These are phyloP conservation scores for Athene cunicularia DNA, from an alignment of 2,113 vertebrate species.

Conservation along the genomic window DNA sequence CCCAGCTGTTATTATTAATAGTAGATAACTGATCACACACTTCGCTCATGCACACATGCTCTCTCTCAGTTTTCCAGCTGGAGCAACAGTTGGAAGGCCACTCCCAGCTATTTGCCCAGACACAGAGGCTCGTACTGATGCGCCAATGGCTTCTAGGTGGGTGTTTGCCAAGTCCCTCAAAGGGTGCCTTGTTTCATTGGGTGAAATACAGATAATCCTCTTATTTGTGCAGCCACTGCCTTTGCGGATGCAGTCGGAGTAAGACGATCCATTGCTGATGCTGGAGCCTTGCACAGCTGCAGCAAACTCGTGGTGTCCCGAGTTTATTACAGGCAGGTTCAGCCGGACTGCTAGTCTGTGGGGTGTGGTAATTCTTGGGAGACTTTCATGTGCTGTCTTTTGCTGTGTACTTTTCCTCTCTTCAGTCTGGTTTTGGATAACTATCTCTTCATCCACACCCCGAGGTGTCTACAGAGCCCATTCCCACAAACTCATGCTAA, in stretches of 20 bases:
- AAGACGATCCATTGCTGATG: neutral
- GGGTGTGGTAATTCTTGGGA: neutral
- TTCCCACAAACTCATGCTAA: neutral
- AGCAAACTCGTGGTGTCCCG: neutral
- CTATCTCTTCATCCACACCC: neutral
- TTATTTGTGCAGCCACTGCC: neutral
- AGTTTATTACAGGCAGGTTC: neutral
- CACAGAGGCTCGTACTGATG: neutral
- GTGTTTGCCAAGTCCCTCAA: neutral
- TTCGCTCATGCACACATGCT: neutral
- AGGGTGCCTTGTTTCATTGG: neutral
- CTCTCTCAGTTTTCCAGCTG: neutral
- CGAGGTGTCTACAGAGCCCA: neutral
- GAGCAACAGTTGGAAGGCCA: neutral
- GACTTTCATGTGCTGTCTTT: neutral
- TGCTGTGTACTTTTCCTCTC: neutral
- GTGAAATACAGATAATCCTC: neutral
- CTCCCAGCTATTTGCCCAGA: neutral
- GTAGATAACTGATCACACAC: neutral
- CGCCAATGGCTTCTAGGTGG: neutral
- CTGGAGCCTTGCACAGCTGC: neutral
- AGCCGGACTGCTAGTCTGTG: neutral
- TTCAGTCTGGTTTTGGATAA: neutral
- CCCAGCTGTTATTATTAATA: neutral
- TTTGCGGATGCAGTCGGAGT: neutral